These are phyloP conservation scores for Amazona vittata DNA, from an alignment of 2,113 vertebrate genomes.

Conservation along the genomic window DNA sequence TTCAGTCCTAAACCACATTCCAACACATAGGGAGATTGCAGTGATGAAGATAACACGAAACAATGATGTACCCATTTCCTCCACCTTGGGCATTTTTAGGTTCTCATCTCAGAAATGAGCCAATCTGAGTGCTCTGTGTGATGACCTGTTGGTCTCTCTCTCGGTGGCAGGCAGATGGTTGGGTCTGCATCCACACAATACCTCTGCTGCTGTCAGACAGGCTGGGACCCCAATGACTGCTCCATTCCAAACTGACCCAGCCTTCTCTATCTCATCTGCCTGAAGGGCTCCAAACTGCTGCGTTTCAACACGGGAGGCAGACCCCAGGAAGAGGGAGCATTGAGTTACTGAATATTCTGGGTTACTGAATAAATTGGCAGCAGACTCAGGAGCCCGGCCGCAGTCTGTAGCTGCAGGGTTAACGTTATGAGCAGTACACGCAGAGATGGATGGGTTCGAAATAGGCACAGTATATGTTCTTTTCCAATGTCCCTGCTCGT, in stretches of 20 bases:
- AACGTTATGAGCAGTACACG: accelerated
- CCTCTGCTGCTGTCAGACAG: accelerated
- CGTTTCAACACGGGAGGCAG: not conserved
- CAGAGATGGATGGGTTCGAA: not conserved
- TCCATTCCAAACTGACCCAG: accelerated
- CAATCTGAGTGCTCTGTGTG: not conserved
- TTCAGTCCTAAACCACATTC: accelerated
- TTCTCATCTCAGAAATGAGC: not conserved
- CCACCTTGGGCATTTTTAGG: not conserved
- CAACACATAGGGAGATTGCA: accelerated
- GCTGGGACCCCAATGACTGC: accelerated
- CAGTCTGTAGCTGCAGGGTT: not conserved
- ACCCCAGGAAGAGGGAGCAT: accelerated
- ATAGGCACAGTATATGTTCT: not conserved
- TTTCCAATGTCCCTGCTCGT: not conserved
- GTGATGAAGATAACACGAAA: not conserved
- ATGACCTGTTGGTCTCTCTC: not conserved
- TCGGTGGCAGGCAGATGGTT: not conserved
- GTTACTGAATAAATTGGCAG: not conserved
- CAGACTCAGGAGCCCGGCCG: not conserved
- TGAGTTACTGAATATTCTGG: no score
- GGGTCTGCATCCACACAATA: accelerated
- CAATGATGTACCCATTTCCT: not conserved
- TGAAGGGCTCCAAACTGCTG: not conserved
- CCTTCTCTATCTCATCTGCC: not conserved